Conservation (phyloP, 2,113 vertebrate species). For the Ceyx melanurus region DNA sequence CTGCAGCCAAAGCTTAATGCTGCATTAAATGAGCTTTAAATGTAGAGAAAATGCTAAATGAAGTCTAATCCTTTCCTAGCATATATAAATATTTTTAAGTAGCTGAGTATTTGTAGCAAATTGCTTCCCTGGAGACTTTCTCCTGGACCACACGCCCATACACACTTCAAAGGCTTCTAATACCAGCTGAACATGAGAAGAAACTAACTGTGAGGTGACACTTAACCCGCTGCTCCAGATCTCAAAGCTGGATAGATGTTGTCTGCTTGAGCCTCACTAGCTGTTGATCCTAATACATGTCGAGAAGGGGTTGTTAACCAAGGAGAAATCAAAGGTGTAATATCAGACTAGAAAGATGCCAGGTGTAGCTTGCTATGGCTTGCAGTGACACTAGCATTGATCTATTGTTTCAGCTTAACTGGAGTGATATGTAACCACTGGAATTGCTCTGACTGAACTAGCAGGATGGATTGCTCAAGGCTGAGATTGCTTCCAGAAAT, state of each 20-base stretch:
- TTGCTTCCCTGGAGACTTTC: conserved; percentile 7
- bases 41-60: conserved; percentile 17
- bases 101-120: conserved; percentile 24
- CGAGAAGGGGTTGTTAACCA: neutral
- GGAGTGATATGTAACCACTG: neutral
- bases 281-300: rapidly evolving
- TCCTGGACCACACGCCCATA: neutral
- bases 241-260: neutral
- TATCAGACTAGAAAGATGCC: no score
- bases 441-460: neutral
- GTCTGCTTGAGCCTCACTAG: neutral
- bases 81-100: conserved; percentile 44
- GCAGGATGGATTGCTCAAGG: neutral
- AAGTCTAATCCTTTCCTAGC: conserved; percentile 10
- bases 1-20: conserved; percentile 24
- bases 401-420: neutral
- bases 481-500: neutral
- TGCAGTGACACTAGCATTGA: neutral
- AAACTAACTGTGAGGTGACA: neutral
- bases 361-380: rapidly evolving
- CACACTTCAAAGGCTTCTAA: neutral
- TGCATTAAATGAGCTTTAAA: conserved; percentile 52
- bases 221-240: neutral
- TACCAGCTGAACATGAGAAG: neutral
- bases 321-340: neutral